Conservation (phyloP, 2,113 vertebrate genomes). For the Otocyon megalotis region DNA sequence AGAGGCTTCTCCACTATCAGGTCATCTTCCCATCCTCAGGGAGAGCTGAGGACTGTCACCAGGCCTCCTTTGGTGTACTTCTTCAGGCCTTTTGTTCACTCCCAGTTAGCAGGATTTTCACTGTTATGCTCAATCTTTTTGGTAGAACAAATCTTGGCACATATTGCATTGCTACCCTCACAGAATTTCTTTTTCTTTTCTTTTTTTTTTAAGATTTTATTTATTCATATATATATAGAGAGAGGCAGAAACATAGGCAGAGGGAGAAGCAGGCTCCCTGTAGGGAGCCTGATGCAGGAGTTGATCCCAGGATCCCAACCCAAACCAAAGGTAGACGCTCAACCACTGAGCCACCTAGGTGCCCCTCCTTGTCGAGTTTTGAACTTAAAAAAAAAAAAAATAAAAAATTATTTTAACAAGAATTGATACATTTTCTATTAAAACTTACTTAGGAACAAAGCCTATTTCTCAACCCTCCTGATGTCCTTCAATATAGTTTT, state of each 20-base stretch:
- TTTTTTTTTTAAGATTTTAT: too few relatives aligned
- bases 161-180: background rate
- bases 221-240: too few relatives aligned
- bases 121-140: background rate
- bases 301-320: too few relatives aligned
- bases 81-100: background rate
- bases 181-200: background rate
- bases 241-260: too few relatives aligned
- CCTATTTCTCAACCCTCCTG: background rate
- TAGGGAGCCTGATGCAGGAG: too few relatives aligned
- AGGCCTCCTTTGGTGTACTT: too few relatives aligned
- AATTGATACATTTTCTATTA: background rate
- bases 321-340: too few relatives aligned
- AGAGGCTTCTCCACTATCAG: background rate
- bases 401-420: slow-evolving; percentile 1
- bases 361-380: background rate
- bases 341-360: too few relatives aligned
- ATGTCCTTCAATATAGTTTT: background rate
- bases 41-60: background rate
- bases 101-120: background rate
- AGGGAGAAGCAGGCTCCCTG: too few relatives aligned
- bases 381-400: slow-evolving; percentile 23
- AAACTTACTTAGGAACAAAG: slow-evolving; percentile 20
- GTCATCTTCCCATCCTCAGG: background rate
- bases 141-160: background rate